A percentile compares a stretch with the other conserved stretches of the same genome.
These are phyloP conservation scores for Dryobates pubescens DNA, from an alignment of 2,797 vertebrate species.

Conservation along the genomic window DNA sequence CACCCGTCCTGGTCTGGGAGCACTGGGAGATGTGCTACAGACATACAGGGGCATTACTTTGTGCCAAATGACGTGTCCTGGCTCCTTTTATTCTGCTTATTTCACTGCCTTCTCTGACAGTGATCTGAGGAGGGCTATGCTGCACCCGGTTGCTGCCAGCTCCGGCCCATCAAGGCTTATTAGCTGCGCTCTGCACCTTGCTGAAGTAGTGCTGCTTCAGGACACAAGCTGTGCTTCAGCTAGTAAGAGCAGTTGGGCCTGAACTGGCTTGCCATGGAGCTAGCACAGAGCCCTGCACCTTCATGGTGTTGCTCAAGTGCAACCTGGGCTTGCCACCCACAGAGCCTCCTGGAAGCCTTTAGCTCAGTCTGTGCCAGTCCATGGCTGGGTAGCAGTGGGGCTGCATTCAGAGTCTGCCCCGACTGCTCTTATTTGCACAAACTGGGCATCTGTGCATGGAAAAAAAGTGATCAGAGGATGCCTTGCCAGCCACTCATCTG, in stretches of 20 bases:
- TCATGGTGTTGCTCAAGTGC: rapidly evolving
- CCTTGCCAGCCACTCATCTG: rapidly evolving
- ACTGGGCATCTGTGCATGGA: background rate
- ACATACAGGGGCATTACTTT: rapidly evolving
- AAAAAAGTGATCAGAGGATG: background rate
- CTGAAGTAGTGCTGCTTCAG: background rate
- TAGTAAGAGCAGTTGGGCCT: background rate
- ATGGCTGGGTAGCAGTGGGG: background rate
- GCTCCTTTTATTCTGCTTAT: background rate
- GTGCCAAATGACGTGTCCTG: background rate
- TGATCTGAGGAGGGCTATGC: background rate
- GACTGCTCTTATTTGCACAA: background rate
- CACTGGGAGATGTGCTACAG: background rate
- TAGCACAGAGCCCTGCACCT: rapidly evolving
- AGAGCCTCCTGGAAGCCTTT: background rate
- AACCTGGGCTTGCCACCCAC: rapidly evolving
- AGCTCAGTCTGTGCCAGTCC: background rate
- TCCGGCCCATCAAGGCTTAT: background rate
- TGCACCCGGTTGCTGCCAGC: background rate
- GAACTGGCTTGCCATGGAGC: background rate
- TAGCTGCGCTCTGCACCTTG: background rate
- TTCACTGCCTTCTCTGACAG: background rate
- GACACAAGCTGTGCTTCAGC: background rate
- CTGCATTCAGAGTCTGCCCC: background rate
- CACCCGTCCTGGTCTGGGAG: background rate